Evolutionary conservation across 2,888 invertebrate genomes (phyloP), one percentile per base, ranked within the genome.

Genomic region (Mythimna ferrago): DNA sequence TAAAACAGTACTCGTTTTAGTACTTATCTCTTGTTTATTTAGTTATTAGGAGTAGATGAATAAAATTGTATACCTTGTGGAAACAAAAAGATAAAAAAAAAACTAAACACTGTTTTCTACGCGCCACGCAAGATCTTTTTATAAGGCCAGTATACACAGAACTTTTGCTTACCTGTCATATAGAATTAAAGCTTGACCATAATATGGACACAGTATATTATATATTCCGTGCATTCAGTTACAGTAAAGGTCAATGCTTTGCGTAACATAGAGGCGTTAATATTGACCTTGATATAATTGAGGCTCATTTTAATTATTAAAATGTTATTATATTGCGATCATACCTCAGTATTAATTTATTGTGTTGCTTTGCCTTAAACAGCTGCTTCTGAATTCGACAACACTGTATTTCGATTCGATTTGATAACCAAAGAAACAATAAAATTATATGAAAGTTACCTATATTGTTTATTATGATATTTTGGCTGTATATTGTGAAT

Each of bases 261-360:
- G 66, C 67, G 58, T 58, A 68, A 70, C 56, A 66, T 66, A 60
- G 61, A 65, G 51, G 69, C 66, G 54, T 79, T 68, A 60, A 81
- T 79, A 26, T 83, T 75, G 81, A 78, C 83, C 86, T 87, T 87
- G 77, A 88, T 88, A 78, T 80, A 77, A 88, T 88, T 86, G 81
- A 87, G 87, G 87, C 81, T 85, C 74, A 80, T 85, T 75, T 76
- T 73, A 73, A 82, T 78, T 66, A 81, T 77, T 80, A 67, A 72
- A 69, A 66, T 75, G 61, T 82, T 72, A 82, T 83, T 76, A 74
- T 86, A 84, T 78, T 80, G 75, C 82, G 73, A 82, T 76, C 66
- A 67, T 87, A 89, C 83, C 88, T 89, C 89, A 89, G 88, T 89
- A 90, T 89, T 89, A 88, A 83, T 84, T 85, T 89, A 86, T 86